These are phyloP conservation scores for Metopolophium dirhodum DNA, from an alignment of 1,140 invertebrate genomes.

Conservation along the genomic window DNA sequence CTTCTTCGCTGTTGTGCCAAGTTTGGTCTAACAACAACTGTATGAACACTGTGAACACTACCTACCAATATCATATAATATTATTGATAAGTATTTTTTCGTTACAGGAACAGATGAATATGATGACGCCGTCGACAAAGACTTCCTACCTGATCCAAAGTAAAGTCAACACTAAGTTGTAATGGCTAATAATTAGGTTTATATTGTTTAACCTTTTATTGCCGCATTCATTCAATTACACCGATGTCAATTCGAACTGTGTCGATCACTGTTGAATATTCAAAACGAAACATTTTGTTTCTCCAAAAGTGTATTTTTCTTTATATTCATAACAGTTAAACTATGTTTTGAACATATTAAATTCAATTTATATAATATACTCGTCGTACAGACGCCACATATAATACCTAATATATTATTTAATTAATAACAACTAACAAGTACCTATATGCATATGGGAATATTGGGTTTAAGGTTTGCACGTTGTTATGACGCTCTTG, in stretches of 20 bases:
- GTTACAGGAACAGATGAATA: slow-evolving; percentile 24
- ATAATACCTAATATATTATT: neutral
- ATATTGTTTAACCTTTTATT: neutral
- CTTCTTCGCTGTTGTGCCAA: neutral
- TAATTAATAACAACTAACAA: neutral
- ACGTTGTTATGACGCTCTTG: neutral
- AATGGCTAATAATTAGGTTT: neutral
- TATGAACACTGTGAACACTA: neutral
- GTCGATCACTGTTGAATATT: neutral
- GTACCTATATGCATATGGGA: neutral
- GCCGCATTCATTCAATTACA: neutral
- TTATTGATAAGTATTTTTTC: neutral
- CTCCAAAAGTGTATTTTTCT: neutral
- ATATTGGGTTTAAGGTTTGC: neutral
- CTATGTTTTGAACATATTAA: neutral
- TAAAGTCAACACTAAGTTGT: neutral
- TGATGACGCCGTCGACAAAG: neutral
- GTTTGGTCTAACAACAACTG: neutral
- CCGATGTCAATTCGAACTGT: neutral
- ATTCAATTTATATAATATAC: neutral
- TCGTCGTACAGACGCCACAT: neutral
- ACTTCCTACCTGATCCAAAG: neutral
- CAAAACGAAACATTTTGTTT: neutral
- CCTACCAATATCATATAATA: neutral
- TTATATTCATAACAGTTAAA: neutral